These are phyloP conservation scores for Triplophysa dalaica DNA, from an alignment of 2,113 vertebrate genomes.

Conservation along the genomic window DNA sequence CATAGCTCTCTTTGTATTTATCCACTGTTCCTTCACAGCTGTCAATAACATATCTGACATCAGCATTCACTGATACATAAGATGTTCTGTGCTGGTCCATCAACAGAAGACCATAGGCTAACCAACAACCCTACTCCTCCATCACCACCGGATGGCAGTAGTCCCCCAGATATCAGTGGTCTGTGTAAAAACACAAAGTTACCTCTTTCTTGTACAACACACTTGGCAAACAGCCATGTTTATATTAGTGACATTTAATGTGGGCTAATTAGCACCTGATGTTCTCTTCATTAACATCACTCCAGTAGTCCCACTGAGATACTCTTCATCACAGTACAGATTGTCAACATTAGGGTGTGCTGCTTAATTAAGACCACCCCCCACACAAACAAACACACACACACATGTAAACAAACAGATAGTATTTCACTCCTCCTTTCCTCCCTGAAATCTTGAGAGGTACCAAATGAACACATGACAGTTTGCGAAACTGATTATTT, in stretches of 20 bases:
- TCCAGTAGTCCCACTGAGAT: conserved; percentile 62
- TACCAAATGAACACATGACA: background rate
- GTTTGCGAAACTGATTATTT: background rate
- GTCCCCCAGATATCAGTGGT: conserved; percentile 31
- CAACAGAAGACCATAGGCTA: too few relatives aligned
- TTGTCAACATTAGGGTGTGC: conserved; percentile 59
- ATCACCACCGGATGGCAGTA: conserved; percentile 66
- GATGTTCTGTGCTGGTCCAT: too few relatives aligned
- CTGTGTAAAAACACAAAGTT: conserved; percentile 20
- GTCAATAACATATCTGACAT: background rate
- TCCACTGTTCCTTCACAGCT: background rate
- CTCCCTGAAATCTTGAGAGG: background rate
- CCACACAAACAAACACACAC: conserved; percentile 40
- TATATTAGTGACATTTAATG: conserved; percentile 61
- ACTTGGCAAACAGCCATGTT: conserved; percentile 68
- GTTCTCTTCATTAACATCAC: conserved; percentile 75
- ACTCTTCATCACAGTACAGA: conserved; percentile 66
- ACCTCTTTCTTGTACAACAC: conserved; percentile 36
- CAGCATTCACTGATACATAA: background rate
- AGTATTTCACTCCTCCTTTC: background rate
- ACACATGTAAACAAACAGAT: conserved; percentile 40
- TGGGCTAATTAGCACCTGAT: conserved; percentile 77
- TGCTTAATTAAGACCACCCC: conserved; percentile 66
- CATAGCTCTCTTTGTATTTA: too few relatives aligned
- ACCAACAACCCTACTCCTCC: too few relatives aligned